Evolutionary conservation across 1,140 invertebrate species (phyloP).

Genomic region (Berghia stephanieae): DNA sequence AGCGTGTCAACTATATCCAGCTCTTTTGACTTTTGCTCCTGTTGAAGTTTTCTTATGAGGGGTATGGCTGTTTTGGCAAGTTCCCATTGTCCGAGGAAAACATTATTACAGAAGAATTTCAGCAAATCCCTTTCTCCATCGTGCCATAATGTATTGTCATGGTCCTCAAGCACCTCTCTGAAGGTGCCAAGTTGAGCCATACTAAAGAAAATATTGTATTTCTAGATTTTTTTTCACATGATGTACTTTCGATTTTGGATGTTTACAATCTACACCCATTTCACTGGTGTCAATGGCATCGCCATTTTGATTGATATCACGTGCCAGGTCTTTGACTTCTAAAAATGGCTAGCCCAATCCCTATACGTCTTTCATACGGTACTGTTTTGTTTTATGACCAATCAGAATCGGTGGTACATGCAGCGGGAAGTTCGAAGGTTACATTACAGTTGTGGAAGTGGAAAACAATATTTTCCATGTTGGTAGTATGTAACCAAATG

Average conservation of each 20-base stretch:
- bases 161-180: no score
- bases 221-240: no score
- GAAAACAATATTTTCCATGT: no score
- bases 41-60: conserved; percentile 34
- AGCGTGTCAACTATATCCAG: conserved; percentile 42
- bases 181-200: no score
- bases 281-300: conserved; percentile 15
- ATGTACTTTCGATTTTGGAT: no score
- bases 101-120: conserved; percentile 61
- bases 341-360: background rate
- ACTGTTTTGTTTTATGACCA: conserved; percentile 1
- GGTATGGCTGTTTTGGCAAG: conserved; percentile 55
- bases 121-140: conserved; percentile 15
- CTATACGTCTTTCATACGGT: background rate
- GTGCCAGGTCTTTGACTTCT: conserved; percentile 13
- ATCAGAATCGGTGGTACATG: conserved; percentile 14
- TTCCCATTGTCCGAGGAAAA: conserved; percentile 65
- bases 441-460: no score
- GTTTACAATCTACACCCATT: no score
- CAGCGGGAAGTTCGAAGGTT: conserved; percentile 26
- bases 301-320: conserved; percentile 34
- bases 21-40: background rate
- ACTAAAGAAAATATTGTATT: no score
- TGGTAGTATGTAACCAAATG: no score
- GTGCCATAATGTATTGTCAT: no score